Percentiles rank a stretch among this genome's conserved stretches.
Evolutionary conservation across 1,140 invertebrate species (phyloP).

Genomic region (Nasonia giraulti): DNA sequence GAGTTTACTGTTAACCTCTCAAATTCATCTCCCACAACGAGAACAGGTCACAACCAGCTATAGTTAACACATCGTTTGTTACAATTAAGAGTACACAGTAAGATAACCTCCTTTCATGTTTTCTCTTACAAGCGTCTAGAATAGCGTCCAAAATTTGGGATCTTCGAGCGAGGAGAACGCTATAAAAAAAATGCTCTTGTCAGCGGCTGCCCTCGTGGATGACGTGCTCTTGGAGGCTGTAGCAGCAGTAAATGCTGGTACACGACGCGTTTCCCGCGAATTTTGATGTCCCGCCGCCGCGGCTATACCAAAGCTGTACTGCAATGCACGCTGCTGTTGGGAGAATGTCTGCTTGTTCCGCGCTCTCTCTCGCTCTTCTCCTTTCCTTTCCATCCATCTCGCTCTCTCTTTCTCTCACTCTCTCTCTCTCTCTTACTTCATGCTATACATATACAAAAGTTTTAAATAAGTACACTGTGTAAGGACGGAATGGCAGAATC

Average conservation of each 20-base stretch:
- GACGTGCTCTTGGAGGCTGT: neutral
- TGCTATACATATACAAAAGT: too few relatives aligned
- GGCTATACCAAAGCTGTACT: neutral
- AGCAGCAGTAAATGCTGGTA: neutral
- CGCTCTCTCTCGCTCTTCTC: neutral
- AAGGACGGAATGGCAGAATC: too few relatives aligned
- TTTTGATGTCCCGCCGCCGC: constrained; percentile 7
- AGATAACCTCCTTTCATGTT: neutral
- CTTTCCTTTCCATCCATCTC: neutral
- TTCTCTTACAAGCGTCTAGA: neutral
- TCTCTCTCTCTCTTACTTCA: neutral
- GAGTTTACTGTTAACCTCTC: constrained; percentile 14
- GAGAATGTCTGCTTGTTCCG: neutral
- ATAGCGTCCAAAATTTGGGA: neutral
- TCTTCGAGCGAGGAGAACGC: neutral
- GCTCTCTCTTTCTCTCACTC: too few relatives aligned
- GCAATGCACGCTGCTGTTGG: constrained; percentile 1
- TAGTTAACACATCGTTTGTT: neutral
- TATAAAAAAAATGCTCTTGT: neutral
- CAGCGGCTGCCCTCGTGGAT: neutral
- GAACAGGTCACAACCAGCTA: neutral
- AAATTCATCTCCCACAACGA: neutral
- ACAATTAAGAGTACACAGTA: neutral
- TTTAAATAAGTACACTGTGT: too few relatives aligned
- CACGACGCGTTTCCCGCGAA: constrained; percentile 41